Evolutionary conservation across 2,113 vertebrate genomes (phyloP), one percentile per base, ranked within the genome.

Genomic region (Capra hircus): DNA sequence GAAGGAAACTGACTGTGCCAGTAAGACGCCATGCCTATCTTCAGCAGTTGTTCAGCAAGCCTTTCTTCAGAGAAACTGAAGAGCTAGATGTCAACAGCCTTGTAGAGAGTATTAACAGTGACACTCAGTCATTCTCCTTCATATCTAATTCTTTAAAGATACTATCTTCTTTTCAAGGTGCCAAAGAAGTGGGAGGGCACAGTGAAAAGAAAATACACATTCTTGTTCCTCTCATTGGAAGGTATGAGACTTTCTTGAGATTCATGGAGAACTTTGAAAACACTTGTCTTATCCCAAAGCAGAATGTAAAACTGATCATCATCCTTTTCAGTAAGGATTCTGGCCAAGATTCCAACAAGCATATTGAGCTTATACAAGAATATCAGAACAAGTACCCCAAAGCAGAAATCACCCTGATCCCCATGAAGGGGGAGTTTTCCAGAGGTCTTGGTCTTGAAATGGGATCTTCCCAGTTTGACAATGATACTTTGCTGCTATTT

Each of bases 241-340:
- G 99, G 40, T 99, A 99, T 2, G 99, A 99, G 78, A 99, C 99
- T 98, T 99, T 99, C 45, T 98, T 99, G 1, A 99, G 99, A 97
- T 99, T 99, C 98, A 99, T 99, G 99, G 99, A 98, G 62, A 99
- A 99, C 98, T 99, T 99, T 92, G 99, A 99, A 96, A 99, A 99
- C 86, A 99, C 99, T 0, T 99, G 99, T 98, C 99, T 99, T 97
- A 99, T 99, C 96, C 99, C 99, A 78, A 99, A 99, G 98, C 99
- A 99, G 98, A 99, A 99, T 0, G 99, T 99, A 96, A 99, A 99
- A 98, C 98, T 99, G 84, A 99, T 99, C 59, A 98, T 99, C 83
- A 98, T 99, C 96, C 99, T 99, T 71, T 99, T 99, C 98, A 99
- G 98, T 95, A 98, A 98, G 0, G 99, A 99, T 90, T 99, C 99